Percentiles rank a stretch among this genome's conserved stretches.
Conservation (phyloP, 1,140 invertebrate genomes). For the Drosophila nebulosa region DNA sequence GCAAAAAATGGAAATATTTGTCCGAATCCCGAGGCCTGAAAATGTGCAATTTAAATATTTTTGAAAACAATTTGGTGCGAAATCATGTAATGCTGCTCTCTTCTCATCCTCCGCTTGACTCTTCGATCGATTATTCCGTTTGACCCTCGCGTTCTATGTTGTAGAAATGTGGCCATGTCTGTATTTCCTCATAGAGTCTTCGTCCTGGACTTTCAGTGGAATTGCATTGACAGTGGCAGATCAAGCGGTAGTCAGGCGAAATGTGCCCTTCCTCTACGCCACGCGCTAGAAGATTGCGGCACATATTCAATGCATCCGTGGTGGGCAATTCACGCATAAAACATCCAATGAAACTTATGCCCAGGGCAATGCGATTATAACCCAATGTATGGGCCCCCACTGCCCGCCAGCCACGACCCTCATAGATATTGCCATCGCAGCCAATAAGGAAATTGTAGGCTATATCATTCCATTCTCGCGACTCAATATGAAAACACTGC, state of each 20-base stretch:
- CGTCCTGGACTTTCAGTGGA: constrained; percentile 78
- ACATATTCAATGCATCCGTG: constrained; percentile 62
- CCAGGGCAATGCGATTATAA: constrained; percentile 85
- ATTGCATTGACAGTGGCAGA: constrained; percentile 82
- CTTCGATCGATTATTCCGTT: background rate
- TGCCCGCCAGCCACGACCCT: constrained; percentile 86
- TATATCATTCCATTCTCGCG: constrained; percentile 83
- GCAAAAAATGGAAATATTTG: constrained; percentile 9
- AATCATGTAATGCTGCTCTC: constrained; percentile 15
- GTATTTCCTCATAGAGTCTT: constrained; percentile 71
- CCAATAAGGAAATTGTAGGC: constrained; percentile 86
- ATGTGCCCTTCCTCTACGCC: constrained; percentile 81
- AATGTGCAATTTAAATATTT: constrained; percentile 11
- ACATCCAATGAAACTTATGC: constrained; percentile 85
- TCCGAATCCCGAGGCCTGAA: constrained; percentile 20
- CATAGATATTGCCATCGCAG: constrained; percentile 85
- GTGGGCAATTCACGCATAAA: constrained; percentile 81
- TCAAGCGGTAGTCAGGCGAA: constrained; percentile 80
- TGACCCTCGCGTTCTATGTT: constrained; percentile 54
- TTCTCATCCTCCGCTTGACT: background rate
- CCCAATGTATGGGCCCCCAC: constrained; percentile 85
- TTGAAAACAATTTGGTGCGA: constrained; percentile 15
- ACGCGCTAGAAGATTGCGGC: constrained; percentile 76
- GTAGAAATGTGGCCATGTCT: constrained; percentile 75
- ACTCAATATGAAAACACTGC: constrained; percentile 84